Conservation (phyloP, 2,797 vertebrate genomes). For the Simalia tracyae region DNA sequence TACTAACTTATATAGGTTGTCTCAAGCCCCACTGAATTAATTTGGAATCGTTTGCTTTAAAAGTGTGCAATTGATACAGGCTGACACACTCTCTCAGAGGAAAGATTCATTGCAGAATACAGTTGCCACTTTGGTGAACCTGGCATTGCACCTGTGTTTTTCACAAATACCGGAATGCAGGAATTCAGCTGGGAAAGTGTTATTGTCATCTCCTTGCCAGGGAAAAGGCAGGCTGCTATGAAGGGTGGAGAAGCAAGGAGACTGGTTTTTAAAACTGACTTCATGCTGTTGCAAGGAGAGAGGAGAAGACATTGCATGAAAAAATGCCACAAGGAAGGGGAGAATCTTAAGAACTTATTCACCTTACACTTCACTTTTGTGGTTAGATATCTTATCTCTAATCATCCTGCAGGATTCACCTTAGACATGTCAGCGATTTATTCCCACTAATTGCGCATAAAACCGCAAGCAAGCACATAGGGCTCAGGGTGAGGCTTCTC, state of each 20-base stretch:
- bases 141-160: not conserved
- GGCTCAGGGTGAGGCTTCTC: not conserved
- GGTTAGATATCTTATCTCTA: not conserved
- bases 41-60: not conserved
- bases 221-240: not conserved
- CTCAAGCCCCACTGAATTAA: not conserved
- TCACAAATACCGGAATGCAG: not conserved
- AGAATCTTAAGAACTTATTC: not conserved
- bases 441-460: slow-evolving; percentile 12
- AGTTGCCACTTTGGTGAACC: not conserved
- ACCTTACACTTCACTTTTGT: not conserved
- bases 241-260: not conserved
- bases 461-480: slow-evolving; percentile 6
- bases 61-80: not conserved
- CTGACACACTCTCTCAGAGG: not conserved
- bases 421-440: slow-evolving; percentile 17
- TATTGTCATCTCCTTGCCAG: not conserved
- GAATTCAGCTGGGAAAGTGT: not conserved
- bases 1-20: not conserved
- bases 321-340: not conserved
- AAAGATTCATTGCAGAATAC: not conserved
- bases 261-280: not conserved
- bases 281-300: not conserved
- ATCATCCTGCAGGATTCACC: slow-evolving; percentile 3
- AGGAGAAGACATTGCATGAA: not conserved